Evolutionary conservation across 2,888 invertebrate genomes (phyloP), one percentile per base, ranked within the genome.

Genomic region (Dione vanillae): DNA sequence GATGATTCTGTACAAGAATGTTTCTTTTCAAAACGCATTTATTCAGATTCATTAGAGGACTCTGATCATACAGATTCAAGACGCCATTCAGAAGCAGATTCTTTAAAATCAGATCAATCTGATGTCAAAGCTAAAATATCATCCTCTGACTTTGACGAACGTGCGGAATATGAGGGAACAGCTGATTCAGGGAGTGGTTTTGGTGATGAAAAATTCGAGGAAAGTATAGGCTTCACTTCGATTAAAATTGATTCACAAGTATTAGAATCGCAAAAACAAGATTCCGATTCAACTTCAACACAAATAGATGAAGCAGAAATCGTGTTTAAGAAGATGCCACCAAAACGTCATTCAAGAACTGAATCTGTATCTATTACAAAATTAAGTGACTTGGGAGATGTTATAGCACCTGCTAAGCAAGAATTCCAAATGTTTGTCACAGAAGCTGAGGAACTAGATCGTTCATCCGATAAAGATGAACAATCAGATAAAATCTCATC

Each of bases 1-100:
- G 94, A 94, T 78, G 93, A 93, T 77, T 93, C 93, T 7, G 93
- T 94, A 9, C 94, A 94, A 79, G 94, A 94, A 82, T 94, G 94
- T 69, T 94, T 94, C 82, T 94, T 94, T 75, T 94, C 94, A 0
- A 94, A 94, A 78, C 85, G 94, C 20, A 94, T 94, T 56, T 94
- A 94, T 71, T 94, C 94, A 1, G 94, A 94, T 76, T 94, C 94
- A 0, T 80, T 94, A 70, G 94, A 94, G 82, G 94, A 94, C 75
- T 93, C 94, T 0, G 94, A 94, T 76, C 91, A 93, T 52, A 88
- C 92, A 0, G 94, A 94, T 73, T 94, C 94, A 0, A 85, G 94
- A 70, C 83, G 94, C 43, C 93, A 92, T 75, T 94, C 94, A 8
- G 94, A 94, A 83, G 93, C 93, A 0, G 94, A 94, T 70, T 94